Evolutionary conservation across 2,797 vertebrate genomes (phyloP).

Genomic region (Danionella dracula): DNA sequence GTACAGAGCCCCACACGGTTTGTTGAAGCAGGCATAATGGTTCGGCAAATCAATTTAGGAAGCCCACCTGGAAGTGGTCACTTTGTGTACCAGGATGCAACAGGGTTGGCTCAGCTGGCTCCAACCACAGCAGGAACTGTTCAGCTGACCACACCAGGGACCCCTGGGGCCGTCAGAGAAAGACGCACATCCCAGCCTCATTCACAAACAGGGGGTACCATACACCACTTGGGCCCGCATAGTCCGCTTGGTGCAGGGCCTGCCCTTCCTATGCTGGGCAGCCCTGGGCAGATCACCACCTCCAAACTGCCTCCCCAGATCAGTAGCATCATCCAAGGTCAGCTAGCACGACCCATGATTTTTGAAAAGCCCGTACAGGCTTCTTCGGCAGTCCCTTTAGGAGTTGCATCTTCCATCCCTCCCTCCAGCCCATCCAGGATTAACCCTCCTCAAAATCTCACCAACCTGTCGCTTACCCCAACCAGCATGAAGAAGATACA

Average conservation of each 20-base stretch:
- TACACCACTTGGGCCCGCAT: constrained; percentile 92
- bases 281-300: constrained; percentile 88
- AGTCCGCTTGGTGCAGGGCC: constrained; percentile 82
- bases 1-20: constrained; percentile 88
- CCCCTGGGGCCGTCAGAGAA: constrained; percentile 75
- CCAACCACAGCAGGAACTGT: constrained; percentile 77
- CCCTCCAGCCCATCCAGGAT: constrained; percentile 86
- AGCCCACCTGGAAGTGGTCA: constrained; percentile 80
- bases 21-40: constrained; percentile 86
- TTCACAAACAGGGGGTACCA: constrained; percentile 90
- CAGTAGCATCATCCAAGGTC: constrained; percentile 95
- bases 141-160: constrained; percentile 77
- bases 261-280: constrained; percentile 76
- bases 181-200: constrained; percentile 92
- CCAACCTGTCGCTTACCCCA: constrained; percentile 73
- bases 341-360: constrained; percentile 83
- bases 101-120: constrained; percentile 80
- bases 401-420: constrained; percentile 79
- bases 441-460: constrained; percentile 71
- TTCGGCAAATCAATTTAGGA: constrained; percentile 85
- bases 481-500: constrained; percentile 77
- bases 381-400: constrained; percentile 69
- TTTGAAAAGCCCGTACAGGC: constrained; percentile 80
- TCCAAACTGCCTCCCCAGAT: constrained; percentile 94
- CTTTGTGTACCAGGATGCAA: constrained; percentile 90